Percentiles rank a stretch among this genome's conserved stretches.
Conservation (phyloP, 2,797 vertebrate species). For the Acipenser transmontanus region DNA sequence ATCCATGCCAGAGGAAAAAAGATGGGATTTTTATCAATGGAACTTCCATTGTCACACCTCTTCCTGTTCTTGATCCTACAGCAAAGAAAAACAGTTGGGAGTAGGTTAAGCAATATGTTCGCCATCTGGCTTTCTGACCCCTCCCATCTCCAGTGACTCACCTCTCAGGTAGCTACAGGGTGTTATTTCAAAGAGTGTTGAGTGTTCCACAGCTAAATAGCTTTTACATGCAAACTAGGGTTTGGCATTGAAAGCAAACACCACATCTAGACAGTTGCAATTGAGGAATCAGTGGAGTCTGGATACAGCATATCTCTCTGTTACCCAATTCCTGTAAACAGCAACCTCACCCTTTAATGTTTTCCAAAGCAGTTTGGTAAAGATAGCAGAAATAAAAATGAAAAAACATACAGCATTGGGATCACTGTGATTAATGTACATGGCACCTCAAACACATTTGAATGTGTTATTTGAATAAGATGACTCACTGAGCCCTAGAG, state of each 20-base stretch:
- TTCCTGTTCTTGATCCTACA: slow-evolving; percentile 10
- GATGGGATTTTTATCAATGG: neutral
- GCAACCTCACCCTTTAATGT: no score
- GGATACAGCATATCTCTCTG: no score
- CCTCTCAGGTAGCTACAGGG: neutral
- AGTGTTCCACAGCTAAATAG: neutral
- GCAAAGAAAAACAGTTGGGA: neutral
- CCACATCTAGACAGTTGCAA: neutral
- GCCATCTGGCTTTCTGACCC: slow-evolving; percentile 6
- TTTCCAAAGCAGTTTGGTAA: no score
- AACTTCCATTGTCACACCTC: neutral
- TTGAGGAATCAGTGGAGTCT: no score
- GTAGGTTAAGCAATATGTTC: neutral
- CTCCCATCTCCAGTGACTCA: neutral
- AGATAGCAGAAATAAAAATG: no score
- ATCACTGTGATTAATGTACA: no score
- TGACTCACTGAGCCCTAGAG: no score
- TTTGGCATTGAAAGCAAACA: neutral
- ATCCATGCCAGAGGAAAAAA: no score
- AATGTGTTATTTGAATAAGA: no score
- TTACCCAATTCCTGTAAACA: no score
- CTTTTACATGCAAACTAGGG: neutral
- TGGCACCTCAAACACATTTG: no score
- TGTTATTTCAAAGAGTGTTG: neutral
- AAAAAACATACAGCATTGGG: no score